Percentiles rank a stretch among this genome's conserved stretches.
phyloP scores from a whole-genome alignment of 1,140 invertebrate genomes.

The Procambarus clarkii region DNA sequence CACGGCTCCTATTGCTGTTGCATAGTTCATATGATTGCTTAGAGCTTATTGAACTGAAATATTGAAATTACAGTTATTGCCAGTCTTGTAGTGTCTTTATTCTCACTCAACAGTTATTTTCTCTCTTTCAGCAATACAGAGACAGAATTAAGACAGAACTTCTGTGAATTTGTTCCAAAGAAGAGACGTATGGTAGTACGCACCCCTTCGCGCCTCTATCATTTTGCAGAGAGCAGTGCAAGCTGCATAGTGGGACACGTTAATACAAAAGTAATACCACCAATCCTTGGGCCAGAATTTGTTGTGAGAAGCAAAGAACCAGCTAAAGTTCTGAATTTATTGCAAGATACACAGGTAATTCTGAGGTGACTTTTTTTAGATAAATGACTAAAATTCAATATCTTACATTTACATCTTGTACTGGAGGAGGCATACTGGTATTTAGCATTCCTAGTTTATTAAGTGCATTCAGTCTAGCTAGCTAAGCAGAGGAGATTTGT shows the following conservation, averaged over 20 bases:
- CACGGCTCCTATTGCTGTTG: too few species aligned
- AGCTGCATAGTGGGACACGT: background rate
- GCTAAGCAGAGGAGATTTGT: too few species aligned
- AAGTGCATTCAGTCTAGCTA: too few species aligned
- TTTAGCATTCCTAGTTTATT: too few species aligned
- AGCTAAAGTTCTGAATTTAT: constrained; percentile 11
- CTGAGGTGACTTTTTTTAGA: background rate
- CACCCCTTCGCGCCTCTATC: constrained; percentile 52
- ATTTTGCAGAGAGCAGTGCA: background rate
- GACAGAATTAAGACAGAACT: constrained; percentile 21
- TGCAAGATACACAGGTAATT: constrained; percentile 49
- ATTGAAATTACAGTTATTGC: too few species aligned
- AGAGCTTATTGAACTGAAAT: too few species aligned
- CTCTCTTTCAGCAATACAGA: constrained; percentile 30
- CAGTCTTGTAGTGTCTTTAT: too few species aligned
- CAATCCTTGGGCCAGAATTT: constrained; percentile 59
- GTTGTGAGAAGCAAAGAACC: constrained; percentile 55
- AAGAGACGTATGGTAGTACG: constrained; percentile 49
- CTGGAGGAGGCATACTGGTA: too few species aligned
- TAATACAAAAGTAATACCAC: background rate
- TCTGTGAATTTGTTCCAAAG: background rate
- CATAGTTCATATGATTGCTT: too few species aligned
- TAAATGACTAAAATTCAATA: background rate
- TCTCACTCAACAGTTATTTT: background rate
- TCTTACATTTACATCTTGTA: background rate